A percentile compares a stretch with the other conserved stretches of the same genome.
phyloP scores from a whole-genome alignment of 1,140 invertebrate genomes.

The Contarinia nasturtii region DNA sequence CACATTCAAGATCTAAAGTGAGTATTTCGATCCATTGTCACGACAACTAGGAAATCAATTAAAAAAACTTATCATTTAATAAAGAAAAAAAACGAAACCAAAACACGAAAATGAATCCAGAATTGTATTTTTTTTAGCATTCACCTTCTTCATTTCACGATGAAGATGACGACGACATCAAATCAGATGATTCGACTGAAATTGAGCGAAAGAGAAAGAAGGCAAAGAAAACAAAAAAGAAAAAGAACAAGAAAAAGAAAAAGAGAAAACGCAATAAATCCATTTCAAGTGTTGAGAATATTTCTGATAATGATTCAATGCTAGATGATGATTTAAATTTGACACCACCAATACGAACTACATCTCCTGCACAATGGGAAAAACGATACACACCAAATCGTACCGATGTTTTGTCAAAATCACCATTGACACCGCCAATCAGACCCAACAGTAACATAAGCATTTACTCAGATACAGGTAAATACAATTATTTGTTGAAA shows the following conservation, averaged over 20 bases:
- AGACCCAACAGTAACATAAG: conserved; percentile 11
- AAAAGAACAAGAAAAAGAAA: conserved; percentile 51
- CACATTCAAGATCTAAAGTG: conserved; percentile 4
- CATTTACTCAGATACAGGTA: conserved; percentile 10
- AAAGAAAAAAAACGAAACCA: too few relatives aligned
- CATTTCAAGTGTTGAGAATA: conserved; percentile 35
- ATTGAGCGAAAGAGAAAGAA: conserved; percentile 36
- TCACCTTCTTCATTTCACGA: neutral
- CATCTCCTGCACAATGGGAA: neutral
- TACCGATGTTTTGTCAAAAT: conserved; percentile 30
- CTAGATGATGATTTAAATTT: conserved; percentile 14
- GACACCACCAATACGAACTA: neutral
- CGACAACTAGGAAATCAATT: neutral
- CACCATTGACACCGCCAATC: conserved; percentile 32
- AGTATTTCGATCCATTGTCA: conserved; percentile 1
- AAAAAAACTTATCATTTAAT: neutral
- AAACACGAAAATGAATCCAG: too few relatives aligned
- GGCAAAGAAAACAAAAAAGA: conserved; percentile 43
- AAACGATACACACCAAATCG: conserved; percentile 13
- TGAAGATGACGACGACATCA: conserved; percentile 4
- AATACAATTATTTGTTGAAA: too few relatives aligned
- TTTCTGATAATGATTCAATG: conserved; percentile 31
- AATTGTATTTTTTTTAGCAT: too few relatives aligned
- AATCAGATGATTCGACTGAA: conserved; percentile 12
- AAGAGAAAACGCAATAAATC: conserved; percentile 41